Conservation (phyloP, 2,113 vertebrate species). For the Choloepus hoffmanni region DNA sequence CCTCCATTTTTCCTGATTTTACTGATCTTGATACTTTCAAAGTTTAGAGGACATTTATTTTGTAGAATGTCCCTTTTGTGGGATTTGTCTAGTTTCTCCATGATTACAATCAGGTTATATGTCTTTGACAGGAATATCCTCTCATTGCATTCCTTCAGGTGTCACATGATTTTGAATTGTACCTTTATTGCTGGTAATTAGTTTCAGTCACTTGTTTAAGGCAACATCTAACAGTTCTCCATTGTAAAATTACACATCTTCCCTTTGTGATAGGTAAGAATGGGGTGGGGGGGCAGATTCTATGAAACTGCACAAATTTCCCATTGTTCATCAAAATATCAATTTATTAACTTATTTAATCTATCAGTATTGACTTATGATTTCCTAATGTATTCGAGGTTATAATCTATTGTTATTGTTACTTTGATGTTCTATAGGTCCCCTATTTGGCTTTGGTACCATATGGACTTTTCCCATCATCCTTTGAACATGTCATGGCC, state of each 20-base stretch:
- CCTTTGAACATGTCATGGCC: not conserved
- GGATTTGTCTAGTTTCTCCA: not conserved
- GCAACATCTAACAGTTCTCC: not conserved
- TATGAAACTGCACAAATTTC: not conserved
- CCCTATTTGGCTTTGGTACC: not conserved
- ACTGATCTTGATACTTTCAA: not conserved
- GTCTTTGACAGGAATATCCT: not conserved
- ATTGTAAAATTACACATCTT: not conserved
- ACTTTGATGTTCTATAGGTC: not conserved
- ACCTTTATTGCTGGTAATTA: not conserved
- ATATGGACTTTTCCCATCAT: not conserved
- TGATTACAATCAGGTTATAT: not conserved
- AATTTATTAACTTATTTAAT: not conserved
- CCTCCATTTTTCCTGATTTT: not conserved
- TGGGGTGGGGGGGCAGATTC: not conserved
- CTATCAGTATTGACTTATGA: not conserved
- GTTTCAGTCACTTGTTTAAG: not conserved
- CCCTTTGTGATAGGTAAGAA: not conserved
- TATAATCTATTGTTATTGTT: not conserved
- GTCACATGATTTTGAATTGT: not conserved
- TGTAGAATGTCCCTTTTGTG: not conserved
- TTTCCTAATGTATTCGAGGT: not conserved
- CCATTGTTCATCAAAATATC: not conserved
- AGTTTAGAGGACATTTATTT: not conserved
- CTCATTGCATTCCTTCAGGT: not conserved